Evolutionary conservation across 1,140 invertebrate genomes (phyloP).

Genomic region (Chrysomallon squamiferum): DNA sequence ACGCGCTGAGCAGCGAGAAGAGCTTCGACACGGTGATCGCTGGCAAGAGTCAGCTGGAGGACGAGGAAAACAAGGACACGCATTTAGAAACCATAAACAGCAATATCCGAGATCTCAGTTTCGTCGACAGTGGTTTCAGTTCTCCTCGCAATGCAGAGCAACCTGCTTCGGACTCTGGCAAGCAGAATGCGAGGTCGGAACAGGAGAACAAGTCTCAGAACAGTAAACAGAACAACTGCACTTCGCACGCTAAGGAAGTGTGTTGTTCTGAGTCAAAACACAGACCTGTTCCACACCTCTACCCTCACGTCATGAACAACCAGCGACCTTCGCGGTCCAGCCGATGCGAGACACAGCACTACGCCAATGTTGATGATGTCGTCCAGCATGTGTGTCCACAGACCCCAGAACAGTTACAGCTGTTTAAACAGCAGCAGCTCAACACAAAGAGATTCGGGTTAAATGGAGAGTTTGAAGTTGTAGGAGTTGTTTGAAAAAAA

Average conservation of each 20-base stretch:
- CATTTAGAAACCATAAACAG: not conserved
- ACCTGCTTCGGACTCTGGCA: not conserved
- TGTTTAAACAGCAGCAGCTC: constrained; percentile 24
- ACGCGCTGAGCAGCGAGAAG: constrained; percentile 2
- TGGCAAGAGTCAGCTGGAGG: not conserved
- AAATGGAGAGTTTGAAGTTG: constrained; percentile 43
- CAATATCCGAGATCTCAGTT: constrained; percentile 22
- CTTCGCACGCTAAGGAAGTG: not conserved
- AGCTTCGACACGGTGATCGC: not conserved
- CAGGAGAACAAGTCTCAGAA: not conserved
- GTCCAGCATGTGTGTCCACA: too few relatives aligned
- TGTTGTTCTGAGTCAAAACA: not conserved
- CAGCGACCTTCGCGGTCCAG: not conserved
- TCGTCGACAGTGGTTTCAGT: constrained; percentile 47
- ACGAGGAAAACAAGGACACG: not conserved
- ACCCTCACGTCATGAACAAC: constrained; percentile 1
- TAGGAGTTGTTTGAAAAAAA: constrained; percentile 33
- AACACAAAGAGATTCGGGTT: constrained; percentile 32
- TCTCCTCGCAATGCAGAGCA: constrained; percentile 37
- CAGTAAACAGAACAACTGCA: not conserved
- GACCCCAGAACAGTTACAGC: constrained; percentile 6
- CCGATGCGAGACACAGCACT: not conserved
- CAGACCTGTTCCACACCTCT: not conserved
- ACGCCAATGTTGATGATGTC: too few relatives aligned
- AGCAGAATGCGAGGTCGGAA: too few relatives aligned